Percentiles rank a stretch among this genome's conserved stretches.
Conservation (phyloP, 2,888 invertebrate species). For the Choreutis nemorana region DNA sequence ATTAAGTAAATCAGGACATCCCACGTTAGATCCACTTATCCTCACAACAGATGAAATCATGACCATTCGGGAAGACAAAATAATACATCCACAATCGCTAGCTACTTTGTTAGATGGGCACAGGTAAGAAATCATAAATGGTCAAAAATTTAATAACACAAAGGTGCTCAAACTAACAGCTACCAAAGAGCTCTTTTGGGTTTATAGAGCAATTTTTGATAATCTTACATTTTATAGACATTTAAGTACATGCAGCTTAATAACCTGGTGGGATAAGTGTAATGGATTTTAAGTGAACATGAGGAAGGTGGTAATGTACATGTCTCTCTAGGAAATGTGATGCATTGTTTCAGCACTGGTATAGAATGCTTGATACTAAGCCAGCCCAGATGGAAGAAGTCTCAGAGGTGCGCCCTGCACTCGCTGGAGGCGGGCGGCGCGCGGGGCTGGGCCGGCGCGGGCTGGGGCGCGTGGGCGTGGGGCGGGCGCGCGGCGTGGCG, state of each 20-base stretch:
- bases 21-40: slow-evolving; percentile 86
- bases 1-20: slow-evolving; percentile 83
- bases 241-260: no score
- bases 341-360: slow-evolving; percentile 69
- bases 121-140: slow-evolving; percentile 79
- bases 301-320: neutral
- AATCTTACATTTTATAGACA: no score
- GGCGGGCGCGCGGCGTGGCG: slow-evolving; percentile 74
- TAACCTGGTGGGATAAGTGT: no score
- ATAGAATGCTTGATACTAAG: slow-evolving; percentile 80
- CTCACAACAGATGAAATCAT: slow-evolving; percentile 79
- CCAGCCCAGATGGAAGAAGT: slow-evolving; percentile 87
- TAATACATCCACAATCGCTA: slow-evolving; percentile 80
- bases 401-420: slow-evolving; percentile 87
- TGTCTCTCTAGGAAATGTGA: slow-evolving; percentile 1
- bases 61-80: slow-evolving; percentile 81
- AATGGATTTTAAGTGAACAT: neutral
- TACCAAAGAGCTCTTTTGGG: no score
- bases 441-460: slow-evolving; percentile 79
- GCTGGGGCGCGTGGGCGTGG: slow-evolving; percentile 77
- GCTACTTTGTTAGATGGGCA: slow-evolving; percentile 88
- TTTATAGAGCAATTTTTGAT: no score
- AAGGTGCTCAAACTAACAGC: no score
- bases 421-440: slow-evolving; percentile 88
- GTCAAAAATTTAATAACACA: no score